phyloP scores from a whole-genome alignment of 2,888 invertebrate genomes.

The Mycalesis mineus region DNA sequence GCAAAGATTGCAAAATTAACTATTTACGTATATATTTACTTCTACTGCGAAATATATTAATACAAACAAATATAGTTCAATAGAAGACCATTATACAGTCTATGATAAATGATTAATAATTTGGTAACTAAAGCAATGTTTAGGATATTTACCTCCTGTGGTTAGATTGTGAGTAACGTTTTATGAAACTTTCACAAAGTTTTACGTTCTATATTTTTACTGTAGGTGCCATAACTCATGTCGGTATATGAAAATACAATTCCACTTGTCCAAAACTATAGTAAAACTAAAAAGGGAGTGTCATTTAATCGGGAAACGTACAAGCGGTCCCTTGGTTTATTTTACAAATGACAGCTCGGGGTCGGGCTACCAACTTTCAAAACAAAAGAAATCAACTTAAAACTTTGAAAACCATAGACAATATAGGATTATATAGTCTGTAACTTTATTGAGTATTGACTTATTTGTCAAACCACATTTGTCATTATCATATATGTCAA shows the following conservation, averaged over 20 bases:
- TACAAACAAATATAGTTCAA: background rate
- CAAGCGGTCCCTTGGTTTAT: slow-evolving; percentile 19
- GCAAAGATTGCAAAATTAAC: background rate
- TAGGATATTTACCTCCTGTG: slow-evolving; percentile 24
- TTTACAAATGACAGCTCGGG: slow-evolving; percentile 25
- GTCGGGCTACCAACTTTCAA: slow-evolving; percentile 8
- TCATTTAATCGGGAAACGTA: slow-evolving; percentile 27
- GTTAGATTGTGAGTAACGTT: background rate
- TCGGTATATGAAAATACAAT: slow-evolving; percentile 6
- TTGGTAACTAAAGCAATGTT: background rate
- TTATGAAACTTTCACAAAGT: slow-evolving; percentile 4
- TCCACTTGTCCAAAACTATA: slow-evolving; percentile 11
- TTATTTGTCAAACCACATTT: too few relatives aligned
- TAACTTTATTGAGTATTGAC: too few relatives aligned
- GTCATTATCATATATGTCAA: too few relatives aligned
- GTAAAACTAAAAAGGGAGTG: slow-evolving; percentile 32
- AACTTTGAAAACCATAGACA: too few relatives aligned
- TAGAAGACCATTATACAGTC: background rate
- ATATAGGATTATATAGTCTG: too few relatives aligned
- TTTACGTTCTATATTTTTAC: slow-evolving; percentile 15
- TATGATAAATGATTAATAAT: background rate
- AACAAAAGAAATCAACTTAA: too few relatives aligned
- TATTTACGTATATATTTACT: background rate
- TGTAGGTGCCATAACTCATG: slow-evolving; percentile 15
- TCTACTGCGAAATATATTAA: background rate